Evolutionary conservation across 2,888 invertebrate genomes (phyloP).

Genomic region (Conus canariensis): DNA sequence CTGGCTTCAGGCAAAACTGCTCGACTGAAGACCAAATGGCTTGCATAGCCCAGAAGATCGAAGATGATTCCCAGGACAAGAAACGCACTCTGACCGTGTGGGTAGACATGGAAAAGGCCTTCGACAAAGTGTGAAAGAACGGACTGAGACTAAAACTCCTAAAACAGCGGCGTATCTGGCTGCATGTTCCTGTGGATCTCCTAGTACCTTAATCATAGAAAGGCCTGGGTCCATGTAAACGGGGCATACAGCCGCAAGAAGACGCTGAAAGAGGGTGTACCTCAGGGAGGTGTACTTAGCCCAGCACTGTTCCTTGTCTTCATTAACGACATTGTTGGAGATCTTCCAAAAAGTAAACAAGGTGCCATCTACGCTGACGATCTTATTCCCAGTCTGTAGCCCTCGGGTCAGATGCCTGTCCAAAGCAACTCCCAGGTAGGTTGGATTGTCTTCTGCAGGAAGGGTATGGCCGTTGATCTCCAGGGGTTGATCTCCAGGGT

Average conservation of each 20-base stretch:
- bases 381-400: constrained; percentile 3
- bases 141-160: not conserved
- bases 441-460: too few relatives aligned
- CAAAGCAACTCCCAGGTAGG: not conserved
- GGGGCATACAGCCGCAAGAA: not conserved
- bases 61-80: constrained; percentile 22
- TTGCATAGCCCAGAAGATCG: not conserved
- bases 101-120: constrained; percentile 10
- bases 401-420: not conserved
- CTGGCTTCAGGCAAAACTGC: not conserved
- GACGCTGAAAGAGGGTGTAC: constrained; percentile 9
- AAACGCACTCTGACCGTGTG: not conserved
- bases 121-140: not conserved
- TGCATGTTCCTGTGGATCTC: constrained; percentile 1
- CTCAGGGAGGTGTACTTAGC: not conserved
- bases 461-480: too few relatives aligned
- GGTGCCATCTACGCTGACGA: not conserved
- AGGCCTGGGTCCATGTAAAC: not conserved
- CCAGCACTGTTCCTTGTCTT: constrained; percentile 14
- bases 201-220: not conserved
- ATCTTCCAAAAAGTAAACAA: not conserved
- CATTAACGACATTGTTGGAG: not conserved
- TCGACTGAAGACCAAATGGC: not conserved
- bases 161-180: constrained; percentile 9
- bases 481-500: too few relatives aligned